Conservation (phyloP, 1,140 invertebrate species). For the Zophobas atratus region DNA sequence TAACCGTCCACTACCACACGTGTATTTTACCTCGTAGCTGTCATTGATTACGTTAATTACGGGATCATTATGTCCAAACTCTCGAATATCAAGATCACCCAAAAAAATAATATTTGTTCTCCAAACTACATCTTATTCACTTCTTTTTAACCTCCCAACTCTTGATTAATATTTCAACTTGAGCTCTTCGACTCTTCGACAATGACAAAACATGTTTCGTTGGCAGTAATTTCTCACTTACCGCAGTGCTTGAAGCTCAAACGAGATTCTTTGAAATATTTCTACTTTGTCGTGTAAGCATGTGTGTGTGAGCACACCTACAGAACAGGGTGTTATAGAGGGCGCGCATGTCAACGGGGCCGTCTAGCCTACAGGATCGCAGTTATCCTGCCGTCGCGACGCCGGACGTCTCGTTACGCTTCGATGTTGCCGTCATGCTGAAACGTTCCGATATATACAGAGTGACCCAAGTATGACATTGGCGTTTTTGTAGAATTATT, state of each 20-base stretch:
- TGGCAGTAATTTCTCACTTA: slow-evolving; percentile 28
- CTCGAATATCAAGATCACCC: neutral
- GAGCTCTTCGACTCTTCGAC: slow-evolving; percentile 23
- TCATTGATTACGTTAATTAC: slow-evolving; percentile 24
- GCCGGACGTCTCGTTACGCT: slow-evolving; percentile 49
- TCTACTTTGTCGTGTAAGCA: slow-evolving; percentile 33
- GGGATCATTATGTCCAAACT: neutral
- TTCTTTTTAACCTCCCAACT: neutral
- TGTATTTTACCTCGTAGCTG: neutral
- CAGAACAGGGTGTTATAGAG: slow-evolving; percentile 43
- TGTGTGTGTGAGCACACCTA: slow-evolving; percentile 46
- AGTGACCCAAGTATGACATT: slow-evolving; percentile 27
- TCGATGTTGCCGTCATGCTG: slow-evolving; percentile 17
- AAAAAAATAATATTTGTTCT: slow-evolving; percentile 16
- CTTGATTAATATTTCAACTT: slow-evolving; percentile 32
- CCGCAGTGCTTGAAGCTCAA: slow-evolving; percentile 35
- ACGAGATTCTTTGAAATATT: slow-evolving; percentile 42
- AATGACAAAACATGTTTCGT: slow-evolving; percentile 20
- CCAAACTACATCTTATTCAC: neutral
- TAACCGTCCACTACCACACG: slow-evolving; percentile 19
- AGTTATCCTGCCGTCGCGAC: slow-evolving; percentile 52
- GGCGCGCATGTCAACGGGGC: slow-evolving; percentile 50
- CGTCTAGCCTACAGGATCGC: slow-evolving; percentile 47
- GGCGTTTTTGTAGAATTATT: too few relatives aligned
- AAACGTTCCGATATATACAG: slow-evolving; percentile 17